Conservation (phyloP, 2,888 invertebrate species). For the Lypha dubia region DNA sequence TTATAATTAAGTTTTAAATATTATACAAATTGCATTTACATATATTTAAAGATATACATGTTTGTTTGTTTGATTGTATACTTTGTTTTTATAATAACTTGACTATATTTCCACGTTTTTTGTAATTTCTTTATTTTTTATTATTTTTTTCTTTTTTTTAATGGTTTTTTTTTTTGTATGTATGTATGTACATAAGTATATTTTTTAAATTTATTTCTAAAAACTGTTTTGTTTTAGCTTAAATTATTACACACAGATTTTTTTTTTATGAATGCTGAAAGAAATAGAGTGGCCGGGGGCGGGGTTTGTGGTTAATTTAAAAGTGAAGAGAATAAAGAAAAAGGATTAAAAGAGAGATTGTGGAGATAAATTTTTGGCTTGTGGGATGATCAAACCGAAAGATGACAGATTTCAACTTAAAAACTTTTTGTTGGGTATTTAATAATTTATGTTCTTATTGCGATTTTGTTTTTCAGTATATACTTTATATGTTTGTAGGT, state of each 20-base stretch:
- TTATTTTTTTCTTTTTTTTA: conserved; percentile 59
- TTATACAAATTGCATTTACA: conserved; percentile 72
- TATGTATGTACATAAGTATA: too few relatives aligned
- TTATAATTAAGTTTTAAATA: conserved; percentile 69
- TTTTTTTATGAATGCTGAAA: conserved; percentile 61
- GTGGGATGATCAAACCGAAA: too few relatives aligned
- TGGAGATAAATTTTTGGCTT: too few relatives aligned
- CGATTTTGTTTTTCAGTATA: conserved; percentile 13
- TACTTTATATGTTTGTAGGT: background rate
- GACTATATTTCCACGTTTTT: conserved; percentile 72
- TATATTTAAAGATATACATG: conserved; percentile 40
- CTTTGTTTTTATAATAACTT: conserved; percentile 68
- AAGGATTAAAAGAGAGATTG: background rate
- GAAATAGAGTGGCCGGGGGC: background rate
- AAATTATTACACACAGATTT: conserved; percentile 70
- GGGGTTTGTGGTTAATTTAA: background rate
- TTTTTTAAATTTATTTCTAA: conserved; percentile 56
- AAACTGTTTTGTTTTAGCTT: conserved; percentile 51
- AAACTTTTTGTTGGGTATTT: conserved; percentile 18
- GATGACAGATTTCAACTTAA: conserved; percentile 12
- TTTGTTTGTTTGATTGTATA: conserved; percentile 35
- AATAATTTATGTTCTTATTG: conserved; percentile 40
- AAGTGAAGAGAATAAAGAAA: background rate
- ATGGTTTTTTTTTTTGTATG: conserved; percentile 43
- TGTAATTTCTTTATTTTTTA: conserved; percentile 56